Conservation (phyloP, 2,113 vertebrate genomes). For the Eptesicus fuscus region DNA sequence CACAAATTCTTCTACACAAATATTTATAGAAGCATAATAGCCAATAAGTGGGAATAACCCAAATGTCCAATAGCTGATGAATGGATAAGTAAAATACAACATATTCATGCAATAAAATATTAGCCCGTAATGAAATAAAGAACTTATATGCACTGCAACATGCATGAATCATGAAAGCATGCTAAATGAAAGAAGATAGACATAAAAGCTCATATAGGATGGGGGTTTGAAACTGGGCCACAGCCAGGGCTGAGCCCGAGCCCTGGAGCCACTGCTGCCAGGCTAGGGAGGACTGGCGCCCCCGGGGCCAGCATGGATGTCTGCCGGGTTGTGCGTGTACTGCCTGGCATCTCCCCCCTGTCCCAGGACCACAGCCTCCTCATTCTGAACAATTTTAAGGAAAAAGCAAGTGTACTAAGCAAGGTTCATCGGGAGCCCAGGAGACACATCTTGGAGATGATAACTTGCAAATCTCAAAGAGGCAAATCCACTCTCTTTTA, state of each 20-base stretch:
- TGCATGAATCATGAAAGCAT: neutral
- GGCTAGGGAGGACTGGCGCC: neutral
- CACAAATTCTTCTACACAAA: neutral
- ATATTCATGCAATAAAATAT: neutral
- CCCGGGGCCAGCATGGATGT: no score
- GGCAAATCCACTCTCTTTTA: conserved; percentile 79
- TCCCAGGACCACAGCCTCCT: neutral
- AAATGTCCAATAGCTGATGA: neutral
- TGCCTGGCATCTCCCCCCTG: no score
- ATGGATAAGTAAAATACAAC: neutral
- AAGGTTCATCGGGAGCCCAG: neutral
- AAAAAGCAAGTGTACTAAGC: conserved; percentile 40
- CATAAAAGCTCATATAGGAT: no score
- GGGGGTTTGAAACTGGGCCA: no score
- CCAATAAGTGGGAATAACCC: neutral
- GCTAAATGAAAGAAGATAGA: neutral
- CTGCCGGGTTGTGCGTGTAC: neutral
- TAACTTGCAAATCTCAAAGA: conserved; percentile 73
- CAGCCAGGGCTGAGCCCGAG: no score
- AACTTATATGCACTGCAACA: neutral
- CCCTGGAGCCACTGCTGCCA: neutral
- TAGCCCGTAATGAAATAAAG: neutral
- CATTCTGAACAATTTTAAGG: conserved; percentile 13
- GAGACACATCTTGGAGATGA: conserved; percentile 75
- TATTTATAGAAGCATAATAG: neutral